phyloP scores from a whole-genome alignment of 2,888 invertebrate species.

The Crossocerus cetratus region DNA sequence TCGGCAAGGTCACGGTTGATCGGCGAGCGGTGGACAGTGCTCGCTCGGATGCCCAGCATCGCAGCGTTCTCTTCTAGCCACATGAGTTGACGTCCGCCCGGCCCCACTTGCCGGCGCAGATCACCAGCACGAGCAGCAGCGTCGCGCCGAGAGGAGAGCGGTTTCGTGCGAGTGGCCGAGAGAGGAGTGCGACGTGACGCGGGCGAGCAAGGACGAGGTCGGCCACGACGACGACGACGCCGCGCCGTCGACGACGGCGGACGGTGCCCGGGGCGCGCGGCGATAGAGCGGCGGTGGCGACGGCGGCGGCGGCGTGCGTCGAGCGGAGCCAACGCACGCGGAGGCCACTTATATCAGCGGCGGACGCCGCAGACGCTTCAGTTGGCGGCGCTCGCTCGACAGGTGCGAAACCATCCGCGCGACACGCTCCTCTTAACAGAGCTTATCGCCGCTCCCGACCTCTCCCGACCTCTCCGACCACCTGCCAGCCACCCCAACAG shows the following conservation, averaged over 20 bases:
- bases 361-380: conserved; percentile 42
- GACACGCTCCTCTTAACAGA: background rate
- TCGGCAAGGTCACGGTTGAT: conserved; percentile 29
- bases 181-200: no score
- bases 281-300: conserved; percentile 34
- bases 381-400: conserved; percentile 45
- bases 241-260: conserved; percentile 43
- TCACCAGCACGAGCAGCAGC: no score
- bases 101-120: conserved; percentile 44
- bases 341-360: conserved; percentile 51
- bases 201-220: conserved; percentile 7
- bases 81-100: conserved; percentile 55
- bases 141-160: no score
- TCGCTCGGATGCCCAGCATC: background rate
- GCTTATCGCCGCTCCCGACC: background rate
- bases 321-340: conserved; percentile 44
- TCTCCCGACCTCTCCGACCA: no score
- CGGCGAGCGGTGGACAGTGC: conserved; percentile 26
- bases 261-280: conserved; percentile 28
- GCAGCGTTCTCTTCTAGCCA: conserved; percentile 45
- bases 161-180: no score
- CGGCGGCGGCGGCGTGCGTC: conserved; percentile 5
- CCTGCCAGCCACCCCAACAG: background rate
- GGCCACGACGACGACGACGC: background rate
- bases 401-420: conserved; percentile 40